These are phyloP conservation scores for Enteromius radiatus DNA, from an alignment of 2,797 vertebrate species.

Conservation along the genomic window DNA sequence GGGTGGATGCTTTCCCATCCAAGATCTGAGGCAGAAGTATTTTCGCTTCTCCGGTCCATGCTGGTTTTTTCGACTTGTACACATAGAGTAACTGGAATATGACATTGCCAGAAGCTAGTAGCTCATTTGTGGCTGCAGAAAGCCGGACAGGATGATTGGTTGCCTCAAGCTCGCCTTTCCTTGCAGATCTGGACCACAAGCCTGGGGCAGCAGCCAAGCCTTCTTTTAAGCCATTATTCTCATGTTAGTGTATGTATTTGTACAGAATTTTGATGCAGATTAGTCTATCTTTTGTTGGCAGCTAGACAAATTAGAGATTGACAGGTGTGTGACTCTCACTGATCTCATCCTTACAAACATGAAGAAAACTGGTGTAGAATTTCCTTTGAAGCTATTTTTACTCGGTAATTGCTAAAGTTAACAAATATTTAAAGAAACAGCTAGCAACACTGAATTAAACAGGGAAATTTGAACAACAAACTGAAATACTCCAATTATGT, in stretches of 20 bases:
- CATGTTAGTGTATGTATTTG: conserved; percentile 17
- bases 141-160: conserved; percentile 19
- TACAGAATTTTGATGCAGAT: background rate
- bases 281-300: background rate
- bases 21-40: conserved; percentile 36
- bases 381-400: background rate
- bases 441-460: background rate
- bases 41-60: conserved; percentile 22
- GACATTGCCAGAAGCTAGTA: conserved; percentile 23
- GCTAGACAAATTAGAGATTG: background rate
- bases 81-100: conserved; percentile 27
- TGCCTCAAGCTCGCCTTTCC: background rate
- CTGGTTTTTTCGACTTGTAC: background rate
- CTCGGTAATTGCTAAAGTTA: background rate
- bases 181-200: conserved; percentile 39
- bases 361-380: background rate
- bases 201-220: conserved; percentile 12
- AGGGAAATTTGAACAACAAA: too few species aligned
- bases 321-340: background rate
- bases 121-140: conserved; percentile 29
- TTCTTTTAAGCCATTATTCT: conserved; percentile 2
- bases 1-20: conserved; percentile 37
- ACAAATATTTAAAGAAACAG: background rate
- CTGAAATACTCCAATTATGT: too few species aligned
- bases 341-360: background rate